Percentiles rank a stretch among this genome's conserved stretches.
Evolutionary conservation across 2,888 invertebrate genomes (phyloP).

Genomic region (Tuta absoluta): DNA sequence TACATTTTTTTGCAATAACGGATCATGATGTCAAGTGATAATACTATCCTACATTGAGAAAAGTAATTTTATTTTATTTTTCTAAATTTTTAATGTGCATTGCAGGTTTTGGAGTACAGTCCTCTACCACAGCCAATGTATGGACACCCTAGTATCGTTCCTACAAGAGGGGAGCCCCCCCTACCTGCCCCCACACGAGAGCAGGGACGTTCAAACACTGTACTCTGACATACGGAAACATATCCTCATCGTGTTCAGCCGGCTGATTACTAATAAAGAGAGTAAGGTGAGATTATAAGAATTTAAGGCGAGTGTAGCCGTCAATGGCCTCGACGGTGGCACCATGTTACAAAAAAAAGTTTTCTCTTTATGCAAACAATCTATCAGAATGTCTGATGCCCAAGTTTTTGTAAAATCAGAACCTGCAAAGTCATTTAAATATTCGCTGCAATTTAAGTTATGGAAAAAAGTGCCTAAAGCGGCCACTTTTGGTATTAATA

Average conservation of each 20-base stretch:
- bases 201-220: constrained; percentile 63
- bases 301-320: too few relatives aligned
- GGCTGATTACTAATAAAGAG: constrained; percentile 90
- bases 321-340: too few relatives aligned
- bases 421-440: too few relatives aligned
- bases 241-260: constrained; percentile 86
- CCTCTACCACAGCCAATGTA: constrained; percentile 83
- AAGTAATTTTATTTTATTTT: background rate
- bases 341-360: too few relatives aligned
- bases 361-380: too few relatives aligned
- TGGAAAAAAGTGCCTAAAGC: too few relatives aligned
- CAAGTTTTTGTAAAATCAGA: too few relatives aligned
- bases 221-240: constrained; percentile 83
- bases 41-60: background rate
- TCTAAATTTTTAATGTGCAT: background rate
- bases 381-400: too few relatives aligned
- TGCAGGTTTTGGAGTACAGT: constrained; percentile 87
- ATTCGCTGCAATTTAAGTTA: too few relatives aligned
- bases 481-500: too few relatives aligned
- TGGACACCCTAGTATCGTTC: constrained; percentile 85
- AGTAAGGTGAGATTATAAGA: constrained; percentile 79
- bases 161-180: constrained; percentile 87
- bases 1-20: too few relatives aligned
- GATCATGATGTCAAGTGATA: too few relatives aligned
- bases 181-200: constrained; percentile 79